A percentile compares a stretch with the other conserved stretches of the same genome.
phyloP scores from a whole-genome alignment of 2,888 invertebrate species.

The Drosophila nr. fundita region DNA sequence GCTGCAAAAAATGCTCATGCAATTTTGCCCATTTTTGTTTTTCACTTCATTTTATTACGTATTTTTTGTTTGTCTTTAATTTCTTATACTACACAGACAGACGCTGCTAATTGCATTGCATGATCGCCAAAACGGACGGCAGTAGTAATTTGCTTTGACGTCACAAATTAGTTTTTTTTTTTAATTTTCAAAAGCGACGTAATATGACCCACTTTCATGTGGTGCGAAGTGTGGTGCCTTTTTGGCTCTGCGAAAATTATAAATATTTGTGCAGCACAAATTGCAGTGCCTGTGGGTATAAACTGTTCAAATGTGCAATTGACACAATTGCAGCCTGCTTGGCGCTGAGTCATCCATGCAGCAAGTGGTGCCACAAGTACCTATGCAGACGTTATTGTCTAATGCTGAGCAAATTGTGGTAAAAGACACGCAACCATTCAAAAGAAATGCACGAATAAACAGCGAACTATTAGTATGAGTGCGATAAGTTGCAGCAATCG shows the following conservation, averaged over 20 bases:
- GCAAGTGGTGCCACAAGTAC: constrained; percentile 25
- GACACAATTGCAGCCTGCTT: constrained; percentile 55
- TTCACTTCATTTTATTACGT: constrained; percentile 70
- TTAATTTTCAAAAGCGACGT: constrained; percentile 69
- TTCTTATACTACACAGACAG: constrained; percentile 27
- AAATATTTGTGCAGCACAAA: constrained; percentile 69
- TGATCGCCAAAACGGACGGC: constrained; percentile 61
- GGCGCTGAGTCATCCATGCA: constrained; percentile 42
- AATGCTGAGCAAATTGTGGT: constrained; percentile 14
- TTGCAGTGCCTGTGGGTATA: constrained; percentile 56
- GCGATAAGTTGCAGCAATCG: constrained; percentile 19
- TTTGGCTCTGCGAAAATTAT: constrained; percentile 57
- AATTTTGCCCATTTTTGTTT: constrained; percentile 62
- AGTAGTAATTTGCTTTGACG: constrained; percentile 55
- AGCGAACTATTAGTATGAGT: constrained; percentile 12
- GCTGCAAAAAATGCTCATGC: constrained; percentile 43
- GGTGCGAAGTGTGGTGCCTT: constrained; percentile 41
- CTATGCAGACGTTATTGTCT: constrained; percentile 29
- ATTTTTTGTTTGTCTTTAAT: constrained; percentile 37
- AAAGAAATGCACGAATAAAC: constrained; percentile 14
- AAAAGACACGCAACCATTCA: constrained; percentile 1
- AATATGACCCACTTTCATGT: constrained; percentile 73
- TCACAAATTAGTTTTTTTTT: constrained; percentile 32
- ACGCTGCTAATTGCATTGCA: constrained; percentile 72
- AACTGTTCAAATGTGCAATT: constrained; percentile 67